Base-by-base conservation (phyloP, 2,797 vertebrate species). In the Lycodopsis pacificus region DNA sequence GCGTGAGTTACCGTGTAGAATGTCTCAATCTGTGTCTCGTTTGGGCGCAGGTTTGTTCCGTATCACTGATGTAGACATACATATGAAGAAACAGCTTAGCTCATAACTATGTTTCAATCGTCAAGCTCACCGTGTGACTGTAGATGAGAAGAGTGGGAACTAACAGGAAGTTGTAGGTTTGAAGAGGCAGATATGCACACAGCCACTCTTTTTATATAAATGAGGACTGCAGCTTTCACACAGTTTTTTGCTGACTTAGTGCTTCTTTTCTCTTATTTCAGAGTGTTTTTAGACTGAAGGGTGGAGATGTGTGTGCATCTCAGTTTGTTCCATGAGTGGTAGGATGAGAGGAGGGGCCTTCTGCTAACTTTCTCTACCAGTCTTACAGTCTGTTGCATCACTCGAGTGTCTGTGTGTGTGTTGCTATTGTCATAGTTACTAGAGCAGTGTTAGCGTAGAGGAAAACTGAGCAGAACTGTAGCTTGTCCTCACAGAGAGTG, bases 371-470 rank as follows among this genome's bases (percentile, higher is more conserved):
- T 17, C 27, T 27, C 53, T 13, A 56, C 4, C 54, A 9, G 14
- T 57, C 54, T 57, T 57, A 19, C 54, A 57, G 14, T 19, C 54
- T 32, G 54, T 57, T 57, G 54, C 27, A 57, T 57, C 54, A 57
- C 27, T 32, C 54, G 0, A 25, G 25, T 56, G 25, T 8, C 19
- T 48, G 17, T 34, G 32, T 56, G 25, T 57, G 27, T 57, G 20
- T 49, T 54, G 53, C 27, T 54, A 27, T 54, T 22, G 53, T 27
- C 53, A 27, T 54, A 27, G 53, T 54, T 27, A 54, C 53, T 27
- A 27, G 53, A 54, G 12, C 53, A 27, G 51, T 3, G 12, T 27
- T 49, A n/a, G 48, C 48, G 9, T 20, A 9, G 10, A 10, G 48
- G 46, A 48, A 19, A 9, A 9, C 19, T 22, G n/a, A 12, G 11